These are phyloP conservation scores for Pseudomyrmex pallidus DNA, from an alignment of 1,140 invertebrate genomes.

Conservation along the genomic window DNA sequence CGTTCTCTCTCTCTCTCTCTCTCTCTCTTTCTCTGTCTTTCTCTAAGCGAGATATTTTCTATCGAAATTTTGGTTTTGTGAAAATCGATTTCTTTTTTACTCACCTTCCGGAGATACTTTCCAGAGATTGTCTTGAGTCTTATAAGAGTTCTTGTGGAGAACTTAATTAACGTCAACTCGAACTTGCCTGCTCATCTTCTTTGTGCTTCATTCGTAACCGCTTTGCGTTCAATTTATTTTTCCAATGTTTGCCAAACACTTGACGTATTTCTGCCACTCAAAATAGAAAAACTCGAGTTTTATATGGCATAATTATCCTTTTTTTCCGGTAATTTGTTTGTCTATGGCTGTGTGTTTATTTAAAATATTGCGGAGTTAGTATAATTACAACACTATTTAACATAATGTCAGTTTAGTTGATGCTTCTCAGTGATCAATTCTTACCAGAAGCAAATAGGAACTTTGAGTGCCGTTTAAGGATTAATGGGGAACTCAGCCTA, in stretches of 20 bases:
- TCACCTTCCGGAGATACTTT: neutral
- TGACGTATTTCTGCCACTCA: neutral
- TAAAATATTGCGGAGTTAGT: neutral
- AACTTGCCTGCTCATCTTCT: constrained; percentile 4
- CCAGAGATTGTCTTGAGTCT: neutral
- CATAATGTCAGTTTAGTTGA: neutral
- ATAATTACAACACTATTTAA: neutral
- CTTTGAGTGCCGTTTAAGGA: constrained; percentile 40
- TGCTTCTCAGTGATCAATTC: constrained; percentile 22
- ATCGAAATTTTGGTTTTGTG: constrained; percentile 3
- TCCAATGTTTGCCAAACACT: constrained; percentile 34
- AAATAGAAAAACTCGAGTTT: neutral
- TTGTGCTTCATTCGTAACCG: neutral
- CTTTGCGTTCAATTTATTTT: constrained; percentile 33
- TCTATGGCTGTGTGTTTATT: neutral
- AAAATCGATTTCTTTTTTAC: neutral
- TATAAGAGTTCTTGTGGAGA: constrained; percentile 17
- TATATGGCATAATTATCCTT: neutral
- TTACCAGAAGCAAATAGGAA: constrained; percentile 14
- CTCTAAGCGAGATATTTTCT: neutral
- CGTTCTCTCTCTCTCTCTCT: neutral
- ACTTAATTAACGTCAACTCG: constrained; percentile 56
- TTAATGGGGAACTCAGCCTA: constrained; percentile 53
- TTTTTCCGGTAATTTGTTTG: neutral
- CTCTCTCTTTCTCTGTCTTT: neutral